Evolutionary conservation across 2,888 invertebrate genomes (phyloP), one percentile per base, ranked within the genome.

Genomic region (Tortricodes alternella): DNA sequence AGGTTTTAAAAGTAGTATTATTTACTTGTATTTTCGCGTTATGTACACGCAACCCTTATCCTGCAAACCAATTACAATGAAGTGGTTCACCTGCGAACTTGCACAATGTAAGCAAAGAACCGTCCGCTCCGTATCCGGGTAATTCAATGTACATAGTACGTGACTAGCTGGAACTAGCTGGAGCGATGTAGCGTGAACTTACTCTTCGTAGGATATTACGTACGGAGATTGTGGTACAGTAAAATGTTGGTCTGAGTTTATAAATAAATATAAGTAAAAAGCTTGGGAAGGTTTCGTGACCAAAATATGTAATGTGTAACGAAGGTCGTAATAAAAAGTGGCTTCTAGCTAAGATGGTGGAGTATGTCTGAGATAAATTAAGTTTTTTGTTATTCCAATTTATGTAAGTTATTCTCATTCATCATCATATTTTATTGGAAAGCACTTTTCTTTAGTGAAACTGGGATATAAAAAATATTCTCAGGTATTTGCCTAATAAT

Each of bases 91-190:
- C 32, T 51, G 43, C 21, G 24, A 19, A 44, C 51, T 35, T 7
- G 38, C 13, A 51, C 19, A 38, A 46, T 32, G 43, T 52, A 41
- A 49, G 59, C 52, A 61, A 48, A 46, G 29, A 52, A 48, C 43
- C 53, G 41, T 35, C 21, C 15, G 46, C 38, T 29, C 11, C 34
- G 21, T 48, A 32, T 27, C 48, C 41, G 37, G 38, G 46, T 37
- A 61, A 61, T 60, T 55, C 53, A 57, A 60, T 57, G 60, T 60
- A 43, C 41, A 57, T 15, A 50, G 23, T 39, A 58, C 59, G 61
- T 61, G 61, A 53, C 59, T 53, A 29, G 35, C 24, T 19, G 11
- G 11, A 9, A 29, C 16, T 2, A 6, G 48, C 23, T 19, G 0
- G 23, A 13, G 43, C 1, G 32, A 35, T 51, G 27, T 11, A 9